These are phyloP conservation scores for Anticlea derivata DNA, from an alignment of 2,888 invertebrate genomes.

Conservation along the genomic window DNA sequence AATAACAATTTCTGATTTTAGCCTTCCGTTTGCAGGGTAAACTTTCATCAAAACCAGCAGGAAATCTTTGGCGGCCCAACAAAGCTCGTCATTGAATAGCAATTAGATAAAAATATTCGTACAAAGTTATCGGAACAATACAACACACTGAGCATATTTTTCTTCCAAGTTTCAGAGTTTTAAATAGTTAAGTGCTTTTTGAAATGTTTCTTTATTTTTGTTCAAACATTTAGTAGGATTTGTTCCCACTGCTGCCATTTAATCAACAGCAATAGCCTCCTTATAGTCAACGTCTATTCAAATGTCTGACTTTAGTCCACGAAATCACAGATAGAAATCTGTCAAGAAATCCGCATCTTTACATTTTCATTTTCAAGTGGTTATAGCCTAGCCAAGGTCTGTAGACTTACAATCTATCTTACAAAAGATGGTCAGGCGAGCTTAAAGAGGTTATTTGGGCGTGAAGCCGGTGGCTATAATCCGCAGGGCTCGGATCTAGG, in stretches of 20 bases:
- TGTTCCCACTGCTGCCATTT: background rate
- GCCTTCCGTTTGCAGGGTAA: slow-evolving; percentile 30
- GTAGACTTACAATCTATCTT: slow-evolving; percentile 50
- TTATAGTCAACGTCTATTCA: slow-evolving; percentile 6
- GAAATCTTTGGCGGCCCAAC: background rate
- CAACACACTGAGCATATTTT: background rate
- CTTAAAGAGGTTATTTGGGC: slow-evolving; percentile 69
- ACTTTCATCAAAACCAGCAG: background rate
- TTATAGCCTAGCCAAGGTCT: slow-evolving; percentile 25
- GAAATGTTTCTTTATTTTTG: background rate
- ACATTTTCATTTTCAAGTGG: slow-evolving; percentile 28
- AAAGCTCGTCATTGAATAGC: background rate
- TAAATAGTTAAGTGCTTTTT: slow-evolving; percentile 1
- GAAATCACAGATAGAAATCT: slow-evolving; percentile 22
- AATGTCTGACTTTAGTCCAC: slow-evolving; percentile 10
- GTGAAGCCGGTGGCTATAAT: slow-evolving; percentile 65
- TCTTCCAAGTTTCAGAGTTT: background rate
- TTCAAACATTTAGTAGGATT: background rate
- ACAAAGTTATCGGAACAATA: slow-evolving; percentile 3
- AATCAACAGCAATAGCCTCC: background rate
- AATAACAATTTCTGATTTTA: slow-evolving; percentile 39
- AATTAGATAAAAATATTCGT: background rate
- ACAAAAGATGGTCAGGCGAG: slow-evolving; percentile 54
- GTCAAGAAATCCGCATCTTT: slow-evolving; percentile 27
- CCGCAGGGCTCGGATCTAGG: slow-evolving; percentile 69